These are phyloP conservation scores for Melipona beecheii DNA, from an alignment of 2,888 invertebrate species.

Conservation along the genomic window DNA sequence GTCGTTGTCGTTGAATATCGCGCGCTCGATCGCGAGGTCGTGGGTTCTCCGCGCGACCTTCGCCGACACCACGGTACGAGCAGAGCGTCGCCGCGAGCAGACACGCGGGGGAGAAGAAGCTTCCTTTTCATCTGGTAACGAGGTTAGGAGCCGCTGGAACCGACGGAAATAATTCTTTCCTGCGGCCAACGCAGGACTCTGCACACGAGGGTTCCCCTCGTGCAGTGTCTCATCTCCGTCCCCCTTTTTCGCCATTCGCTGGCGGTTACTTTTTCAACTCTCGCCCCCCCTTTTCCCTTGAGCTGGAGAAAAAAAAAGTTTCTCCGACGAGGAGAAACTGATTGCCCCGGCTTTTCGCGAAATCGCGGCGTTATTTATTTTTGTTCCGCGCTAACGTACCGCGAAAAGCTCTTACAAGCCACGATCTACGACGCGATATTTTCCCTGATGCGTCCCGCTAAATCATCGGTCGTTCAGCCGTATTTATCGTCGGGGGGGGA, in stretches of 20 bases:
- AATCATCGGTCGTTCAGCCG: conserved; percentile 44
- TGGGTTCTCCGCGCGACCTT: conserved; percentile 20
- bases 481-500: neutral
- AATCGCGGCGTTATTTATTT: conserved; percentile 69
- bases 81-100: neutral
- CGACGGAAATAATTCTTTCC: conserved; percentile 68
- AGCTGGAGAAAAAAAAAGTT: conserved; percentile 37
- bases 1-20: conserved; percentile 37
- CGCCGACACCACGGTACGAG: conserved; percentile 11
- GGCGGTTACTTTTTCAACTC: conserved; percentile 33
- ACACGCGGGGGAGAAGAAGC: conserved; percentile 20
- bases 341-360: conserved; percentile 61
- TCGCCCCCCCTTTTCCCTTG: neutral
- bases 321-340: conserved; percentile 57
- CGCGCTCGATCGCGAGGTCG: conserved; percentile 22
- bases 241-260: neutral
- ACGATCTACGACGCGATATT: conserved; percentile 48
- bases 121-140: conserved; percentile 71
- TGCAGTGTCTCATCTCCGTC: conserved; percentile 4
- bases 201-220: neutral
- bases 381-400: conserved; percentile 61
- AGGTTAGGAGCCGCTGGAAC: conserved; percentile 65
- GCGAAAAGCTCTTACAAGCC: conserved; percentile 52
- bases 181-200: neutral
- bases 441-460: conserved; percentile 50